A percentile compares a stretch with the other conserved stretches of the same genome.
Conservation (phyloP, 2,797 vertebrate species). For the Phataginus tricuspis region DNA sequence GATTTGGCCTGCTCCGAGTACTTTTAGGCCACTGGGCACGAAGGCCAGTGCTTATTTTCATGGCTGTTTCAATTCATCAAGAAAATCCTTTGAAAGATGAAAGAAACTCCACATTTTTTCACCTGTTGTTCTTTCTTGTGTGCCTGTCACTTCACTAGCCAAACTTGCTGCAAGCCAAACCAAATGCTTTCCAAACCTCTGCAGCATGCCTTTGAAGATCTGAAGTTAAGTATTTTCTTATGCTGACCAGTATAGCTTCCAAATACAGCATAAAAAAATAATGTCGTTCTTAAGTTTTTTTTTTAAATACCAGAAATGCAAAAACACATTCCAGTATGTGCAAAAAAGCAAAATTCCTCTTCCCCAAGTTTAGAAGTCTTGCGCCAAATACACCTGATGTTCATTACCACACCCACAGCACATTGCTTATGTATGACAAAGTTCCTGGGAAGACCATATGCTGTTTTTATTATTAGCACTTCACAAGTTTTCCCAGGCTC, state of each 20-base stretch:
- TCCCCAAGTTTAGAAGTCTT: slow-evolving; percentile 53
- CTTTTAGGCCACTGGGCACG: slow-evolving; percentile 75
- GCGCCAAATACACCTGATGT: slow-evolving; percentile 76
- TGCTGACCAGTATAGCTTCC: slow-evolving; percentile 74
- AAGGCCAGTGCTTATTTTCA: slow-evolving; percentile 79
- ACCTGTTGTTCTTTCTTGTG: slow-evolving; percentile 82
- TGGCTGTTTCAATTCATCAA: slow-evolving; percentile 82
- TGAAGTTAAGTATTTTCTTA: slow-evolving; percentile 82
- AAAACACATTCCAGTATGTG: slow-evolving; percentile 75
- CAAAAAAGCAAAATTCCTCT: slow-evolving; percentile 71
- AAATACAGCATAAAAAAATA: slow-evolving; percentile 79
- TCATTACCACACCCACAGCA: slow-evolving; percentile 74
- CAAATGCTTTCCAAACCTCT: slow-evolving; percentile 82
- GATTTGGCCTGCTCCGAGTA: slow-evolving; percentile 68
- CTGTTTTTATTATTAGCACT: slow-evolving; percentile 65
- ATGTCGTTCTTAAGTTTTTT: slow-evolving; percentile 71
- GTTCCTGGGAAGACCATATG: slow-evolving; percentile 66
- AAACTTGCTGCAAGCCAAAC: slow-evolving; percentile 79
- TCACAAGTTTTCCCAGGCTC: slow-evolving; percentile 71
- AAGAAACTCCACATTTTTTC: slow-evolving; percentile 81
- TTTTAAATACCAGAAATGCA: slow-evolving; percentile 73
- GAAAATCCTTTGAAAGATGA: slow-evolving; percentile 83
- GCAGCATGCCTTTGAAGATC: slow-evolving; percentile 80
- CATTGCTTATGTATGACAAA: slow-evolving; percentile 66
- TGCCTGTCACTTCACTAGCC: slow-evolving; percentile 80